Conservation (phyloP, 1,140 invertebrate species). For the Brachionus rotundiformis region DNA sequence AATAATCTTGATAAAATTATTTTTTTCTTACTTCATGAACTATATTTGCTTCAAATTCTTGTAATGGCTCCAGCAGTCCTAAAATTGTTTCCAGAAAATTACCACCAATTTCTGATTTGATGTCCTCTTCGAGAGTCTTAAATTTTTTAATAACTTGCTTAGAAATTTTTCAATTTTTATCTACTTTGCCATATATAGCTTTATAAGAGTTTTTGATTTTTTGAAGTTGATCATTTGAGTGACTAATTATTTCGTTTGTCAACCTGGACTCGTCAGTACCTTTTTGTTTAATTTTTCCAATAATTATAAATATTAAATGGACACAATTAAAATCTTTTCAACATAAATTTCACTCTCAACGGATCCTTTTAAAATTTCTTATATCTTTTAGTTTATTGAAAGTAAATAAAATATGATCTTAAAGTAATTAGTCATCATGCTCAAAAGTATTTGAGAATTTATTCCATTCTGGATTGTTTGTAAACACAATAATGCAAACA, state of each 20-base stretch:
- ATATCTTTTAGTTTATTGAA: no score
- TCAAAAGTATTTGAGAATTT: no score
- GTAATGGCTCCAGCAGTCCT: not conserved
- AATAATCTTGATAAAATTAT: not conserved
- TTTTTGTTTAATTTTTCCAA: no score
- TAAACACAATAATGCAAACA: no score
- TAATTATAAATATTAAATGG: no score
- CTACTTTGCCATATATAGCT: slow-evolving; percentile 16
- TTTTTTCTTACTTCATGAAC: slow-evolving; percentile 14
- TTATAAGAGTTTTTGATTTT: not conserved
- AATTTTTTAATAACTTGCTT: no score
- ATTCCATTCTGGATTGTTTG: no score
- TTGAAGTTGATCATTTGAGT: slow-evolving; percentile 24
- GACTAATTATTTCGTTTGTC: not conserved
- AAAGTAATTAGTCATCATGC: no score
- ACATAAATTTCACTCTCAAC: no score
- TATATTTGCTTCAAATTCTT: slow-evolving; percentile 23
- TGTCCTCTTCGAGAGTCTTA: slow-evolving; percentile 2
- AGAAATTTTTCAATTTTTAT: not conserved
- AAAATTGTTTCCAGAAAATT: slow-evolving; percentile 15
- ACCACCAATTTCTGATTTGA: slow-evolving; percentile 13
- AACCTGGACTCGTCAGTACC: slow-evolving; percentile 35
- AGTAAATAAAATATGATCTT: no score
- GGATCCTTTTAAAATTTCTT: no score
- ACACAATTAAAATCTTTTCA: no score